Percentiles rank a stretch among this genome's conserved stretches.
Conservation (phyloP, 2,888 invertebrate genomes). For the Buathra laborator region DNA sequence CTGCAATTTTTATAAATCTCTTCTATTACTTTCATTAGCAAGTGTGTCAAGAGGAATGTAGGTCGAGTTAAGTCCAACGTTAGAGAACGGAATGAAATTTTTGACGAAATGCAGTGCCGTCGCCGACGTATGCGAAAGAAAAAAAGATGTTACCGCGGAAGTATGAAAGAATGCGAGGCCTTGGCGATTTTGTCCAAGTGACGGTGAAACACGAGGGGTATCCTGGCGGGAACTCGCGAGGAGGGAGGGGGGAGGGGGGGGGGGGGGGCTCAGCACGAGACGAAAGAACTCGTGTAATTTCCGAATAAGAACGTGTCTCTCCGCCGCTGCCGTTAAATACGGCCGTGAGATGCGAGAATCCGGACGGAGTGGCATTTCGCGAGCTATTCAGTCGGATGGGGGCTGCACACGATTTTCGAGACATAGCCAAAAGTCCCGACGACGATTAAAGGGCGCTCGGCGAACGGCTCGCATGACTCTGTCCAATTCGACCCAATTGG, state of each 20-base stretch:
- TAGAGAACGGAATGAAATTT: slow-evolving; percentile 23
- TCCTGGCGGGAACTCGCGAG: slow-evolving; percentile 14
- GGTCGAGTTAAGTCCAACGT: neutral
- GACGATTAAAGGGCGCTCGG: slow-evolving; percentile 77
- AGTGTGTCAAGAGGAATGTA: slow-evolving; percentile 24
- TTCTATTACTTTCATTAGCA: neutral
- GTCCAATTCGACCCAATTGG: slow-evolving; percentile 78
- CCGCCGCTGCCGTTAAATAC: slow-evolving; percentile 31
- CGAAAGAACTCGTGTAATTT: slow-evolving; percentile 58
- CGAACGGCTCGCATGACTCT: slow-evolving; percentile 77
- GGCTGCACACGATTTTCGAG: slow-evolving; percentile 52
- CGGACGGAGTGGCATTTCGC: slow-evolving; percentile 48
- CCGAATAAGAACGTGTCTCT: slow-evolving; percentile 58
- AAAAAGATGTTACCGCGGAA: slow-evolving; percentile 7
- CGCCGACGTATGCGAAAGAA: slow-evolving; percentile 24
- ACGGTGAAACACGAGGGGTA: slow-evolving; percentile 15
- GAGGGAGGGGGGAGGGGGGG: slow-evolving; percentile 18
- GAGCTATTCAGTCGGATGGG: slow-evolving; percentile 34
- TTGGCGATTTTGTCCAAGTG: slow-evolving; percentile 1
- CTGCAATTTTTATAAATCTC: neutral
- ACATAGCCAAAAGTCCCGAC: slow-evolving; percentile 59
- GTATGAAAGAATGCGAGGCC: slow-evolving; percentile 37
- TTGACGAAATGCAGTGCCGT: slow-evolving; percentile 15
- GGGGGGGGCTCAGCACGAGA: slow-evolving; percentile 30
- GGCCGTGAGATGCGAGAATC: slow-evolving; percentile 43